Evolutionary conservation across 2,113 vertebrate species (phyloP).

Genomic region (Benitochromis conjunctus): DNA sequence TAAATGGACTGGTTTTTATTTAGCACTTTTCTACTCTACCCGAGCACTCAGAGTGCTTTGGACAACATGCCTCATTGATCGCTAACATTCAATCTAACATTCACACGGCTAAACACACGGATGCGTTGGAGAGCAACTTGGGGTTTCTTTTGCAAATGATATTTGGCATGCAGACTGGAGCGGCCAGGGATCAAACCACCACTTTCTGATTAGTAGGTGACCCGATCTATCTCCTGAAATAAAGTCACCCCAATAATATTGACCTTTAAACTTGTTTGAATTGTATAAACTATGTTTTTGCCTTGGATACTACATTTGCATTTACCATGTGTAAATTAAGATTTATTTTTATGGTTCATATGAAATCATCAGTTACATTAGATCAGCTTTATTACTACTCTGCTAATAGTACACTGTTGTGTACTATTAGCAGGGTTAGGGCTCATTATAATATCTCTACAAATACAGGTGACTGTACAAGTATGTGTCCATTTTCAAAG

Average conservation of each 20-base stretch:
- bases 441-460: not conserved
- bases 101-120: not conserved
- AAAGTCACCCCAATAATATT: not conserved
- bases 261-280: not conserved
- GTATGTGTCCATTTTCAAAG: conserved; percentile 23
- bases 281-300: not conserved
- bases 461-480: conserved; percentile 17
- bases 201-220: not conserved
- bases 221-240: not conserved
- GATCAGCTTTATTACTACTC: not conserved
- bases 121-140: not conserved
- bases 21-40: not conserved
- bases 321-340: not conserved
- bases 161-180: not conserved
- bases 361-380: not conserved
- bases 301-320: not conserved
- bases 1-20: not conserved
- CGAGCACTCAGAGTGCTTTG: accelerated
- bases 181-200: not conserved
- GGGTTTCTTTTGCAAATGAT: not conserved
- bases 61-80: not conserved
- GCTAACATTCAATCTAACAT: not conserved
- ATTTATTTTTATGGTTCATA: not conserved
- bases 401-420: not conserved
- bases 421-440: no score